phyloP scores from a whole-genome alignment of 2,797 vertebrate genomes.

The Rhadinocentrus ornatus region DNA sequence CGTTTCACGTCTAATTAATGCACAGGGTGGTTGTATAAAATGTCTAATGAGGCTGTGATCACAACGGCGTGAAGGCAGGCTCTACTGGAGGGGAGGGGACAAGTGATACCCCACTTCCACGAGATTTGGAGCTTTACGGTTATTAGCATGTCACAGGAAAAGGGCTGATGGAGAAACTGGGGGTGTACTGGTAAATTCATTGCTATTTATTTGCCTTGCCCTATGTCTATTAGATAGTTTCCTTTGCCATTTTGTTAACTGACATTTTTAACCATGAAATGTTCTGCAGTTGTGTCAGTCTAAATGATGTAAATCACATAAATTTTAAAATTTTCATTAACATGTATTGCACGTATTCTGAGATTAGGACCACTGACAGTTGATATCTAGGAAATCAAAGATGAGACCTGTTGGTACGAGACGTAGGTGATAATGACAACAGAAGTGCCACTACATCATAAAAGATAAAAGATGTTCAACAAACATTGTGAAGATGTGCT shows the following conservation, averaged over 20 bases:
- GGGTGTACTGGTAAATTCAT: constrained; percentile 25
- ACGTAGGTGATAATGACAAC: not conserved
- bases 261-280: not conserved
- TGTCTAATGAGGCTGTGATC: constrained; percentile 93
- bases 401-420: constrained; percentile 5
- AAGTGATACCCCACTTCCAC: constrained; percentile 76
- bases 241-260: not conserved
- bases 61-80: constrained; percentile 89
- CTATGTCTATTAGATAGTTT: constrained; percentile 5
- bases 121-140: constrained; percentile 85
- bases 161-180: constrained; percentile 34
- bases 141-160: constrained; percentile 86
- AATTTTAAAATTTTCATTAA: not conserved
- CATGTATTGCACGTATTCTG: not conserved
- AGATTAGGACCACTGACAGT: not conserved
- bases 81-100: constrained; percentile 31
- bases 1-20: constrained; percentile 95
- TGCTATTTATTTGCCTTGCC: constrained; percentile 31
- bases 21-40: constrained; percentile 91
- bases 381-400: constrained; percentile 13
- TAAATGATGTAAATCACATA: not conserved
- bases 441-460: constrained; percentile 29
- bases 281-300: not conserved
- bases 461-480: not conserved
- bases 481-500: not conserved